phyloP scores from a whole-genome alignment of 2,888 invertebrate genomes.

The Hypomecis punctinalis region DNA sequence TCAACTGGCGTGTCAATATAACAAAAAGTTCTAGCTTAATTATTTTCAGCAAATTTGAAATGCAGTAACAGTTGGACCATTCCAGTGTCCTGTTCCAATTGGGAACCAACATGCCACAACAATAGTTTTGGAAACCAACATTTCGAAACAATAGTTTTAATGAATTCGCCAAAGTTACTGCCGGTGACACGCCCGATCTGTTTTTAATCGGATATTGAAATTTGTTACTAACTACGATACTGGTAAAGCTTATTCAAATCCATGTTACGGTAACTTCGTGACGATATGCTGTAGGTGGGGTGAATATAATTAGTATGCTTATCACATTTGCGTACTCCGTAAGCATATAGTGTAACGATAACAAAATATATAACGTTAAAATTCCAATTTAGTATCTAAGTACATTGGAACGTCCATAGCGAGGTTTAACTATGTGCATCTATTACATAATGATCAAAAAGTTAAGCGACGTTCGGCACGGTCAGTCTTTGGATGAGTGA shows the following conservation, averaged over 20 bases:
- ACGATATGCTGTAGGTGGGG: too few relatives aligned
- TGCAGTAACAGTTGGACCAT: constrained; percentile 14
- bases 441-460: too few relatives aligned
- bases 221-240: constrained; percentile 10
- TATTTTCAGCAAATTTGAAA: constrained; percentile 16
- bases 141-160: constrained; percentile 48
- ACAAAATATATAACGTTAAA: too few relatives aligned
- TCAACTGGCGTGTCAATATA: background rate
- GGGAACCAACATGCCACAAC: constrained; percentile 41
- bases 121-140: constrained; percentile 42
- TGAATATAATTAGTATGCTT: too few relatives aligned
- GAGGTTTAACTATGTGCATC: too few relatives aligned
- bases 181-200: constrained; percentile 32
- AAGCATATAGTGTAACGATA: too few relatives aligned
- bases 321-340: too few relatives aligned
- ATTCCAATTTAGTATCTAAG: too few relatives aligned
- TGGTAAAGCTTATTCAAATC: too few relatives aligned
- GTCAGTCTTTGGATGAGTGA: too few relatives aligned
- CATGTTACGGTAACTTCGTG: background rate
- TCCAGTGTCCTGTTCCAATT: constrained; percentile 31
- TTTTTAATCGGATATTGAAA: constrained; percentile 38
- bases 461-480: too few relatives aligned
- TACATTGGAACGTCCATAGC: too few relatives aligned
- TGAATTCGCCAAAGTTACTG: constrained; percentile 50
- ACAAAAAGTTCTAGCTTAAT: constrained; percentile 1